Conservation (phyloP, 1,140 invertebrate species). For the Asobara japonica region DNA sequence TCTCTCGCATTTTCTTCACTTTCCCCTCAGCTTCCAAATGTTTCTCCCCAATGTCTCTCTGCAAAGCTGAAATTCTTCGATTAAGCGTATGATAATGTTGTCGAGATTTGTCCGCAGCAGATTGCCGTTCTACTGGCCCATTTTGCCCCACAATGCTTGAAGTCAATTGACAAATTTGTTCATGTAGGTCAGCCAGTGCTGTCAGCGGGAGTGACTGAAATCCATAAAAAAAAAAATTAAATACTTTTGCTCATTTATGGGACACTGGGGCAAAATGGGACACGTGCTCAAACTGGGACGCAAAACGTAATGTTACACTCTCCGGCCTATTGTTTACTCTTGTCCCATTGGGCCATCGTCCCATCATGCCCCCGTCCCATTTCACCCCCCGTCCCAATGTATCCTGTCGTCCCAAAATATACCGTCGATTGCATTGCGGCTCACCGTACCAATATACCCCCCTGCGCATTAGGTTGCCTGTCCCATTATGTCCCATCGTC, state of each 20-base stretch:
- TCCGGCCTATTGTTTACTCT: too few relatives aligned
- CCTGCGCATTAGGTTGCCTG: too few relatives aligned
- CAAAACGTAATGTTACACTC: too few relatives aligned
- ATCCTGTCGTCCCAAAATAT: too few relatives aligned
- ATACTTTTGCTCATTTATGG: background rate
- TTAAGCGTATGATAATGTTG: slow-evolving; percentile 46
- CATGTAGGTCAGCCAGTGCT: slow-evolving; percentile 55
- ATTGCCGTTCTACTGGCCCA: background rate
- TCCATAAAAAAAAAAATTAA: background rate
- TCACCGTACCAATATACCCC: too few relatives aligned
- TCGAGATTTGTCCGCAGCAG: slow-evolving; percentile 23
- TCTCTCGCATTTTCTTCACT: slow-evolving; percentile 44
- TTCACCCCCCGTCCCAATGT: too few relatives aligned
- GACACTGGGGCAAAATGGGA: too few relatives aligned
- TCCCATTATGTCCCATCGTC: too few relatives aligned
- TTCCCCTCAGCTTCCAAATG: slow-evolving; percentile 47
- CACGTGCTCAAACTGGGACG: too few relatives aligned
- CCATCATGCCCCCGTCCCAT: too few relatives aligned
- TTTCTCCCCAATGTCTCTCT: slow-evolving; percentile 53
- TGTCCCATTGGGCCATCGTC: too few relatives aligned
- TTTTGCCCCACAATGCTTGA: slow-evolving; percentile 42
- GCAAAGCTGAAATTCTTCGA: slow-evolving; percentile 51
- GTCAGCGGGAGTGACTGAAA: slow-evolving; percentile 52
- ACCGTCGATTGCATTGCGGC: too few relatives aligned
- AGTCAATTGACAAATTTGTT: slow-evolving; percentile 52